Conservation (phyloP, 1,140 invertebrate species). For the Sitophilus oryzae region DNA sequence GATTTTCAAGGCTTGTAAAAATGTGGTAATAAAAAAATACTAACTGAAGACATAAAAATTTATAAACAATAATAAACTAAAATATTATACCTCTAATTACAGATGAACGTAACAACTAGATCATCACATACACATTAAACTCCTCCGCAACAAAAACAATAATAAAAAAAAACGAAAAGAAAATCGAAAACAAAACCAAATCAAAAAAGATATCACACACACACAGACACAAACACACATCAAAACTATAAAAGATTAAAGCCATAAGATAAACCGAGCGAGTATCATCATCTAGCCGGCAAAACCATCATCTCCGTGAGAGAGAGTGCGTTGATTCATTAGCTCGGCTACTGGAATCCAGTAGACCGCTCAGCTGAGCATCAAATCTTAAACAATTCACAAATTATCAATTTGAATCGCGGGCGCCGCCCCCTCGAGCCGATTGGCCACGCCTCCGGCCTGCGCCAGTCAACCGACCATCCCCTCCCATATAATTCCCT, state of each 20-base stretch:
- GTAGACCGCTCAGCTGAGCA: constrained; percentile 40
- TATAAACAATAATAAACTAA: too few species aligned
- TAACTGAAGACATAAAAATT: too few species aligned
- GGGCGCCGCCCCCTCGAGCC: constrained; percentile 29
- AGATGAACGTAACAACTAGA: too few species aligned
- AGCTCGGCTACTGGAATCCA: constrained; percentile 35
- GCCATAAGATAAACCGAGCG: constrained; percentile 5
- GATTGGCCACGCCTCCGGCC: constrained; percentile 38
- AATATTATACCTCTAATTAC: too few species aligned
- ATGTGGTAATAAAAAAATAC: too few species aligned
- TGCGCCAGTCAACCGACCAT: constrained; percentile 36
- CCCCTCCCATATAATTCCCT: too few species aligned
- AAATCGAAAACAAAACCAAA: too few species aligned
- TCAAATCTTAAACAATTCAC: constrained; percentile 45
- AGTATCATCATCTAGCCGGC: constrained; percentile 9
- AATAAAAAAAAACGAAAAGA: too few species aligned
- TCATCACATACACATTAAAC: too few species aligned
- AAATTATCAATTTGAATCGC: constrained; percentile 44
- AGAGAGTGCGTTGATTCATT: constrained; percentile 39
- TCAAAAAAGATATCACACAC: too few species aligned
- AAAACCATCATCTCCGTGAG: constrained; percentile 18
- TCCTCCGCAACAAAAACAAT: too few species aligned
- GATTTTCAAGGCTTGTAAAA: too few species aligned
- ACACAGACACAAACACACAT: constrained; percentile 1
- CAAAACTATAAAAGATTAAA: constrained; percentile 2